Evolutionary conservation across 2,113 vertebrate genomes (phyloP).

Genomic region (Psophia crepitans): DNA sequence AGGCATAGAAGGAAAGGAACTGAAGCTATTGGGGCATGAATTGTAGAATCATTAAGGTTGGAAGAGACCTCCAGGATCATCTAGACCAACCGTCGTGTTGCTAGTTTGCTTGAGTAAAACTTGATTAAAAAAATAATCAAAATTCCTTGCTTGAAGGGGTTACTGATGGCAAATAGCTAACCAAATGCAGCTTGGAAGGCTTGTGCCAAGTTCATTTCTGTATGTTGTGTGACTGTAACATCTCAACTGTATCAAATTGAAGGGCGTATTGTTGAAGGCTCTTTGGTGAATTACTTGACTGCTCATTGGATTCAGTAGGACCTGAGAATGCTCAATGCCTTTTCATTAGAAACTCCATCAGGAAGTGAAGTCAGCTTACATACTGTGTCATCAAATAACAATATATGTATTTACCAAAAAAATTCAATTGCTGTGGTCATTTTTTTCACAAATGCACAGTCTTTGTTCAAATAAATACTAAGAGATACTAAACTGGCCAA

Average conservation of each 20-base stretch:
- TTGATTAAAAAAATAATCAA: neutral
- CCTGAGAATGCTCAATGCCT: neutral
- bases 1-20: neutral
- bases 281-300: neutral
- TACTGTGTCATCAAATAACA: neutral
- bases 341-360: neutral
- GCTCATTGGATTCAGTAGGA: neutral
- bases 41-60: no score
- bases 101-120: neutral
- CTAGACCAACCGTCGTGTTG: no score
- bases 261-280: neutral
- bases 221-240: neutral
- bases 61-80: no score
- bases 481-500: neutral
- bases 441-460: neutral
- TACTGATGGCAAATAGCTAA: neutral
- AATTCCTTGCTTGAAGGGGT: neutral
- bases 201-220: neutral
- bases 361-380: neutral
- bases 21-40: accelerated
- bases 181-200: neutral
- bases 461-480: neutral
- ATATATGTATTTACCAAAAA: neutral
- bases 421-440: neutral
- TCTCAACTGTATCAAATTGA: neutral